phyloP scores from a whole-genome alignment of 1,140 invertebrate species.

The Homarus americanus region DNA sequence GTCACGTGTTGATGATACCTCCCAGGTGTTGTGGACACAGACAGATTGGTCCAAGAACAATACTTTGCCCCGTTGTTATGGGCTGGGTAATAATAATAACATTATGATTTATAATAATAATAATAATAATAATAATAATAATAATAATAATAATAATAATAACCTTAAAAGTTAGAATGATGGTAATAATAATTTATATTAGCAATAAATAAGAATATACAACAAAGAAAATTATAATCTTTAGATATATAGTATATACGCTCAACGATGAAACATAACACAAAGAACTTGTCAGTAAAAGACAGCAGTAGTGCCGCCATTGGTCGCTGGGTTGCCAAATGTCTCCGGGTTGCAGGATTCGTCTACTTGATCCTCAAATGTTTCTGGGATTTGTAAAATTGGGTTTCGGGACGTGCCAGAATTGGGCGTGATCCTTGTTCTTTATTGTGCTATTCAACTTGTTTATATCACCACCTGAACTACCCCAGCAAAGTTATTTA shows the following conservation, averaged over 20 bases:
- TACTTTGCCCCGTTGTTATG: no score
- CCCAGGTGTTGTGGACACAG: no score
- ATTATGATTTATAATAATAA: no score
- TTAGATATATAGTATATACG: background rate
- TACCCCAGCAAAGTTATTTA: no score
- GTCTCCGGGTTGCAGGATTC: background rate
- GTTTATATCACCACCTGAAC: background rate
- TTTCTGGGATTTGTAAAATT: constrained; percentile 28
- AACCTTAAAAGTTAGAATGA: no score
- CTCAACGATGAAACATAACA: background rate
- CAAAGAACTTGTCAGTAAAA: no score
- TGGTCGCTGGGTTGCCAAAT: background rate
- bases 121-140: no score
- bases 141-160: no score
- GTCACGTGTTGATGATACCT: no score
- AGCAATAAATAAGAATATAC: background rate
- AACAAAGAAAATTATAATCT: background rate
- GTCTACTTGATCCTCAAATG: constrained; percentile 18
- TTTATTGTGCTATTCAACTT: constrained; percentile 4
- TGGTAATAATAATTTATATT: no score
- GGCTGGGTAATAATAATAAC: no score
- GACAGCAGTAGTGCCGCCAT: background rate
- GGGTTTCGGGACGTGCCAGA: constrained; percentile 2
- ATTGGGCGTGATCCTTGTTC: background rate
- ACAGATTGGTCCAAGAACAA: no score